These are phyloP conservation scores for Sebastes umbrosus DNA, from an alignment of 2,797 vertebrate genomes.

Conservation along the genomic window DNA sequence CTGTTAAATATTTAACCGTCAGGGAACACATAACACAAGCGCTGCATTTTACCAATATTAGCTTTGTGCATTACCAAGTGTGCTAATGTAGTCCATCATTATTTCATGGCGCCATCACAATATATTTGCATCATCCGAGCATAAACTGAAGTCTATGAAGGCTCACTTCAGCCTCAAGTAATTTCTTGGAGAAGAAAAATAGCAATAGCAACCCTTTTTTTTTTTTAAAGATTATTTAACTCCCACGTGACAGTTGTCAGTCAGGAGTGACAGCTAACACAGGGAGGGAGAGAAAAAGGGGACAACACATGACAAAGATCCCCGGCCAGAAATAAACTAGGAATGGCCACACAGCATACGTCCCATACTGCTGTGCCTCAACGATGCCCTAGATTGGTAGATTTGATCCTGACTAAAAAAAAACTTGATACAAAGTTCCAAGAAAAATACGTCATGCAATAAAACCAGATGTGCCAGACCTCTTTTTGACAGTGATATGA, in stretches of 20 bases:
- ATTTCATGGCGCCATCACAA: slow-evolving; percentile 66
- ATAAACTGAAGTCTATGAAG: slow-evolving; percentile 28
- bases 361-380: background rate
- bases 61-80: slow-evolving; percentile 67
- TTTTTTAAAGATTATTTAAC: slow-evolving; percentile 2
- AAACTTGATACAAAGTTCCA: background rate
- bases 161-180: slow-evolving; percentile 12
- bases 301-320: slow-evolving; percentile 1
- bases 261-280: slow-evolving; percentile 23
- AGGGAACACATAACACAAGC: slow-evolving; percentile 47
- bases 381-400: slow-evolving; percentile 1
- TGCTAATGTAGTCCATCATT: slow-evolving; percentile 67
- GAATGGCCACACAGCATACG: background rate
- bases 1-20: slow-evolving; percentile 68
- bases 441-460: background rate
- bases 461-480: background rate
- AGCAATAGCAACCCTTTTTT: background rate
- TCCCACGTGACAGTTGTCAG: background rate
- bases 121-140: slow-evolving; percentile 50
- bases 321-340: background rate
- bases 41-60: slow-evolving; percentile 56
- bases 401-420: slow-evolving; percentile 18
- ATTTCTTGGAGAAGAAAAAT: background rate
- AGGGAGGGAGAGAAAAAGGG: background rate
- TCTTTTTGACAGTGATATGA: slow-evolving; percentile 1